Conservation (phyloP, 2,888 invertebrate genomes). For the Ditylenchus weischeri region DNA sequence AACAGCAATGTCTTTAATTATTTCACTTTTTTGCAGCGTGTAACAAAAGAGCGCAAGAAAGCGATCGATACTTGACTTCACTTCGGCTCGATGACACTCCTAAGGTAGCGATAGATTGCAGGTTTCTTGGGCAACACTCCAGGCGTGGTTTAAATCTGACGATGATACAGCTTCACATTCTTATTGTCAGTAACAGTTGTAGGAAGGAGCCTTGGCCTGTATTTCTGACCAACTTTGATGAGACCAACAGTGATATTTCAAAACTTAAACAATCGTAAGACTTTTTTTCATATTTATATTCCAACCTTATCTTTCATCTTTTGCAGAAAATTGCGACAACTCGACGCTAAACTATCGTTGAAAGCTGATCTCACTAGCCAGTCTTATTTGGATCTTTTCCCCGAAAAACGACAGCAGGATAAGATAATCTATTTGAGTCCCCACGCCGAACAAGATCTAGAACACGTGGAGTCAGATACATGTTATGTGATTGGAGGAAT, state of each 20-base stretch:
- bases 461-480: constrained; percentile 23
- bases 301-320: background rate
- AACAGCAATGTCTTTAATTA: background rate
- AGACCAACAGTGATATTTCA: background rate
- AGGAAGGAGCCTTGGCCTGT: constrained; percentile 45
- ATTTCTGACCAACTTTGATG: constrained; percentile 45
- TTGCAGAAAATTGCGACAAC: background rate
- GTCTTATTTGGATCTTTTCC: constrained; percentile 38
- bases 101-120: constrained; percentile 50
- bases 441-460: constrained; percentile 46
- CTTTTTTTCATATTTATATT: background rate
- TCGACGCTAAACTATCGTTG: background rate
- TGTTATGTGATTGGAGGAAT: constrained; percentile 55
- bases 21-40: constrained; percentile 14
- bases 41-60: constrained; percentile 6
- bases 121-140: constrained; percentile 44
- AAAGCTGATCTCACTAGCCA: constrained; percentile 17
- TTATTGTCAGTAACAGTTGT: constrained; percentile 39
- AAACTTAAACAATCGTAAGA: background rate
- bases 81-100: constrained; percentile 35
- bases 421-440: constrained; percentile 49
- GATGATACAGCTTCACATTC: constrained; percentile 43
- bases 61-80: constrained; percentile 21
- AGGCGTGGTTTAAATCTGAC: constrained; percentile 47
- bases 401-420: constrained; percentile 16